phyloP scores from a whole-genome alignment of 2,797 vertebrate genomes.

The Alauda arvensis region DNA sequence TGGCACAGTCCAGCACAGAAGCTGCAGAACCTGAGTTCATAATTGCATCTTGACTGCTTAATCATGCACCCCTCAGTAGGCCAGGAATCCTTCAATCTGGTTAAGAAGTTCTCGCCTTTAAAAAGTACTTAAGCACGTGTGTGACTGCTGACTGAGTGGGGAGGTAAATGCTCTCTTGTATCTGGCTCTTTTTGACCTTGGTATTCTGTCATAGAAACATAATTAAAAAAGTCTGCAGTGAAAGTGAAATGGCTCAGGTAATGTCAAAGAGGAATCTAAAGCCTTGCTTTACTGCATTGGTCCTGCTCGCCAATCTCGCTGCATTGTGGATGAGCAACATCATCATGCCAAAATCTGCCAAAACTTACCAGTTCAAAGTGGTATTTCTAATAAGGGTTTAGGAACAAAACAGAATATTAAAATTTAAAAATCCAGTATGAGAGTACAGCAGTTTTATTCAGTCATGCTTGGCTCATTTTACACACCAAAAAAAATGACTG shows the following conservation, averaged over 20 bases:
- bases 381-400: background rate
- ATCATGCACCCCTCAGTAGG: background rate
- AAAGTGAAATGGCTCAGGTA: background rate
- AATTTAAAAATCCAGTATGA: background rate
- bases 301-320: background rate
- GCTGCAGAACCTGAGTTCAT: background rate
- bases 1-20: background rate
- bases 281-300: background rate
- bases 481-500: background rate
- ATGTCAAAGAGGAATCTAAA: background rate
- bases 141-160: background rate
- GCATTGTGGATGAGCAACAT: background rate
- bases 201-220: background rate
- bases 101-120: background rate
- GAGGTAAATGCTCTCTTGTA: background rate
- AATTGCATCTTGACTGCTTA: background rate
- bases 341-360: background rate
- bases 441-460: background rate
- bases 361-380: background rate
- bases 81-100: background rate
- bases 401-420: background rate
- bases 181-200: background rate
- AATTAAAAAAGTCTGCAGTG: background rate
- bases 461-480: constrained; percentile 12
- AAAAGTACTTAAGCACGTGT: background rate